These are phyloP conservation scores for Montipora cactus DNA, from an alignment of 64 coral and sea anemone genomes.

Conservation along the genomic window DNA sequence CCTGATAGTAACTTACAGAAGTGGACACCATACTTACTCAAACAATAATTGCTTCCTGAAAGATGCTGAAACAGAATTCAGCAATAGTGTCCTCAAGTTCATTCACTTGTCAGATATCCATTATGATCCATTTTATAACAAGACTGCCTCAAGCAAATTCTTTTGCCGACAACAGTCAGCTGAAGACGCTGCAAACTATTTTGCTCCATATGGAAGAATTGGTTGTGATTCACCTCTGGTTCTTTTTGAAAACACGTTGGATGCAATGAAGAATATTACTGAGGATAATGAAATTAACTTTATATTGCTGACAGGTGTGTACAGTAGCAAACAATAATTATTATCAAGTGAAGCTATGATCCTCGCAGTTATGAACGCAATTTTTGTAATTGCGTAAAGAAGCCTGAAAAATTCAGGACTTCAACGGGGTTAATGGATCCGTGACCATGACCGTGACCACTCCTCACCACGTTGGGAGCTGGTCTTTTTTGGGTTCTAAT, in stretches of 20 bases:
- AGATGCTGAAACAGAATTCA: background rate
- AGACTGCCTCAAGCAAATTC: background rate
- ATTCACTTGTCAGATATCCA: conserved; percentile 83
- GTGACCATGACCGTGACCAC: too few relatives aligned
- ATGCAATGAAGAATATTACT: conserved; percentile 45
- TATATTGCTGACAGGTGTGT: conserved; percentile 62
- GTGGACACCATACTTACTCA: conserved; percentile 34
- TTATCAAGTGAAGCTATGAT: too few relatives aligned
- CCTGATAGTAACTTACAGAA: conserved; percentile 75
- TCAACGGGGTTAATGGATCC: too few relatives aligned
- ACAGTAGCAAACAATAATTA: background rate
- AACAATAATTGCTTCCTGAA: background rate
- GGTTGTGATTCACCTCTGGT: conserved; percentile 85
- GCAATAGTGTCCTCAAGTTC: conserved; percentile 58
- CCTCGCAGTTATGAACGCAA: too few relatives aligned
- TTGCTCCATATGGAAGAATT: conserved; percentile 81
- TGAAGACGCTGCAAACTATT: conserved; percentile 47
- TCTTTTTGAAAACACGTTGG: conserved; percentile 59
- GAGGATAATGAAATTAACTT: conserved; percentile 19
- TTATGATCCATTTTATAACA: conserved; percentile 75
- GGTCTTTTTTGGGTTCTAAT: too few relatives aligned
- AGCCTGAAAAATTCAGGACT: too few relatives aligned
- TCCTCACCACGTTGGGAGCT: too few relatives aligned
- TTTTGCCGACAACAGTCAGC: conserved; percentile 37
- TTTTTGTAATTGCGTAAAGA: too few relatives aligned